A percentile compares a stretch with the other conserved stretches of the same genome.
These are phyloP conservation scores for Otolemur crassicaudatus DNA, from an alignment of 2,797 vertebrate species.

Conservation along the genomic window DNA sequence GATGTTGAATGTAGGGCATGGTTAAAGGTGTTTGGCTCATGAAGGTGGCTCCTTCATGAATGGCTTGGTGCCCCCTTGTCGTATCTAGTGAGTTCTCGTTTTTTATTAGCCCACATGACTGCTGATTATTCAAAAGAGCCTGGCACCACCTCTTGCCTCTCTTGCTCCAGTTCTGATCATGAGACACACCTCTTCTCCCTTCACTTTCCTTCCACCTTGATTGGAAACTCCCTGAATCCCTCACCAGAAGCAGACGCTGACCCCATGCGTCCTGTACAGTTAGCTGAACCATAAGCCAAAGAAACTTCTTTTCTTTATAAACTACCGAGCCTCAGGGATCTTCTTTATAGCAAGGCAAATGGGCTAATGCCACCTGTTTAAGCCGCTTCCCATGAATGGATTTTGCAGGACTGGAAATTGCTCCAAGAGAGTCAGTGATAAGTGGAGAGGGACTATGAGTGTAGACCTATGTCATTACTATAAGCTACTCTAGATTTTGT, in stretches of 20 bases:
- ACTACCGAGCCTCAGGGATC: not conserved
- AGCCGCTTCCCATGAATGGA: not conserved
- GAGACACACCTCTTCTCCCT: not conserved
- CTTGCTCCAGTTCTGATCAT: not conserved
- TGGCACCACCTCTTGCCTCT: not conserved
- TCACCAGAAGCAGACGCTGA: not conserved
- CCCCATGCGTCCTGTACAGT: not conserved
- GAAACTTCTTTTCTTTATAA: not conserved
- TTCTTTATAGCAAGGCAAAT: not conserved
- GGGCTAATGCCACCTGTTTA: not conserved
- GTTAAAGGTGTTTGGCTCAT: not conserved
- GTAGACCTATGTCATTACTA: not conserved
- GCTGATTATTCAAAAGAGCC: not conserved
- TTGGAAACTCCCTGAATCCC: not conserved
- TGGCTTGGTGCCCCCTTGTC: not conserved
- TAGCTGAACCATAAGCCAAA: not conserved
- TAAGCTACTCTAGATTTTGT: not conserved
- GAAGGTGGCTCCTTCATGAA: not conserved
- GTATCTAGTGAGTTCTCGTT: not conserved
- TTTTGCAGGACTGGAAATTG: not conserved
- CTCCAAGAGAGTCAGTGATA: not conserved
- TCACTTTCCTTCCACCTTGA: not conserved
- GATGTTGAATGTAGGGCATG: not conserved
- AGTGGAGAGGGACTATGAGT: not conserved
- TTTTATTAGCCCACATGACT: not conserved